Conservation (phyloP, 2,888 invertebrate species). For the Melipona bicolor region DNA sequence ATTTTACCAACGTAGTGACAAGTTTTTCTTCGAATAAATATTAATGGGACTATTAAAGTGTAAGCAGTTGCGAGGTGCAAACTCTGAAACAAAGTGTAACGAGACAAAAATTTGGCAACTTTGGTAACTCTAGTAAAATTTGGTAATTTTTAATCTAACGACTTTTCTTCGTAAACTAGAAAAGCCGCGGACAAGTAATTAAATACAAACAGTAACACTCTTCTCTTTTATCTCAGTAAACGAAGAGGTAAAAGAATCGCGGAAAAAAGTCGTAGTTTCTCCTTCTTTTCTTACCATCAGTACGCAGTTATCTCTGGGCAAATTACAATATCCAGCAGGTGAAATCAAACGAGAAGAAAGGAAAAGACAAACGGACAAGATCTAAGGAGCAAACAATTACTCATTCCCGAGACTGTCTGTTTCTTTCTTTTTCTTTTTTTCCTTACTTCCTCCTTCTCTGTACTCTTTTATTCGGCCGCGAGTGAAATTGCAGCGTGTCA, state of each 20-base stretch:
- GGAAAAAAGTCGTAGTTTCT: not conserved
- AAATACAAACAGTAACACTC: not conserved
- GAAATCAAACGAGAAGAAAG: not conserved
- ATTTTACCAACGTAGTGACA: too few species aligned
- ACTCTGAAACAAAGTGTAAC: too few species aligned
- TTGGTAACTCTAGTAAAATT: not conserved
- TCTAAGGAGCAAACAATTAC: not conserved
- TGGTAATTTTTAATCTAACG: not conserved
- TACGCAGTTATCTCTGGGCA: not conserved
- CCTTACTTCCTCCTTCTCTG: too few species aligned
- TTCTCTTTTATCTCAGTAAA: not conserved
- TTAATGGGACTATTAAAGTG: too few species aligned
- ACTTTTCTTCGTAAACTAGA: not conserved
- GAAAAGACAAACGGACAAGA: not conserved
- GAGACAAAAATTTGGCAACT: too few species aligned
- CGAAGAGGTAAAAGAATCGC: not conserved
- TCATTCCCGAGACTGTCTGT: not conserved
- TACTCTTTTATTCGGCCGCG: not conserved
- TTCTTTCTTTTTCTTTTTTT: not conserved
- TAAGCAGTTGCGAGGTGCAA: too few species aligned
- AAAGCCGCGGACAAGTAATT: not conserved
- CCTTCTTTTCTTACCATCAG: not conserved
- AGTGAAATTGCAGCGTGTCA: constrained; percentile 7
- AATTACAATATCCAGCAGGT: not conserved
- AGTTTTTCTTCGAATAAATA: too few species aligned